Conservation (phyloP, 2,113 vertebrate genomes). For the Aix galericulata region DNA sequence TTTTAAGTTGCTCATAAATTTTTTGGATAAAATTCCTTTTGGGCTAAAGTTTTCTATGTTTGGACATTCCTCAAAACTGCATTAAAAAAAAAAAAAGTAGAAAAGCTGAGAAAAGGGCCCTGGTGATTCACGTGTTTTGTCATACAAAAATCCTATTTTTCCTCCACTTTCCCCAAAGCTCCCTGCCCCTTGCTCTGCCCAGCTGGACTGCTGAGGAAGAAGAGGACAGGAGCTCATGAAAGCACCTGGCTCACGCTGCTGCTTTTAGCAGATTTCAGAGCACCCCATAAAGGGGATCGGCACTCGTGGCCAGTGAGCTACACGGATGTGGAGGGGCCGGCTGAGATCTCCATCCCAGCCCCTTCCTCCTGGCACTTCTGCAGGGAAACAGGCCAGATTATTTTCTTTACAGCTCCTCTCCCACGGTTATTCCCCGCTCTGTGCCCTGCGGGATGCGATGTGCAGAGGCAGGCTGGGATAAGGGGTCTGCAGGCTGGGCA, state of each 20-base stretch:
- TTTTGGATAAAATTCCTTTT: constrained; percentile 44
- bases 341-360: background rate
- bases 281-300: background rate
- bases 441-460: background rate
- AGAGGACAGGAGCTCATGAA: background rate
- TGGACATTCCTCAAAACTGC: constrained; percentile 28
- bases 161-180: background rate
- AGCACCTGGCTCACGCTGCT: background rate
- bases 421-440: background rate
- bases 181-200: background rate
- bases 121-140: background rate
- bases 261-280: background rate
- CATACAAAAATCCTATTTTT: background rate
- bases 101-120: background rate
- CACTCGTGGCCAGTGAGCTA: accelerated
- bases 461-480: background rate
- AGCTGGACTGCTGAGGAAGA: background rate
- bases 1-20: constrained; percentile 65
- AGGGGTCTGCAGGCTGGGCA: accelerated
- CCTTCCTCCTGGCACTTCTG: background rate
- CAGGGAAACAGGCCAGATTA: background rate
- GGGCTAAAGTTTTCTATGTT: constrained; percentile 8
- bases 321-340: accelerated
- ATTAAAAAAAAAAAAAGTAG: background rate
- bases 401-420: background rate